Conservation (phyloP, 2,797 vertebrate genomes). For the Meriones psammophilus region DNA sequence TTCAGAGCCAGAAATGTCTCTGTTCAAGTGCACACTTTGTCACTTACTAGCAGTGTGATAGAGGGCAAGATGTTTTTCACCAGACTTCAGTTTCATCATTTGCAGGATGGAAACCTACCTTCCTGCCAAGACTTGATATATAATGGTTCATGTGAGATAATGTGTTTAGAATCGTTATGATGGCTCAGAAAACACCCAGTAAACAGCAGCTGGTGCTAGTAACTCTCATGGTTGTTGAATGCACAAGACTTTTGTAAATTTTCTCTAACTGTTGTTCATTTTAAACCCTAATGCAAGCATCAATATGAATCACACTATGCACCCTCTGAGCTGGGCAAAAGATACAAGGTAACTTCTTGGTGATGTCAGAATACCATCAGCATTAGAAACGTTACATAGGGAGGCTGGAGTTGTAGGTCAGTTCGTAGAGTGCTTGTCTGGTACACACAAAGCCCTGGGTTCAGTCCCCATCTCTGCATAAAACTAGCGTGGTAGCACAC, state of each 20-base stretch:
- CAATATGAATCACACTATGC: background rate
- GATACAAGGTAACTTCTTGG: background rate
- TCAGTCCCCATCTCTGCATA: background rate
- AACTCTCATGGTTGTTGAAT: slow-evolving; percentile 6
- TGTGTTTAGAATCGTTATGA: background rate
- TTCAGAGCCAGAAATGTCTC: background rate
- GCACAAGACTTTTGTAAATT: slow-evolving; percentile 15
- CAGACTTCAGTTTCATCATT: background rate
- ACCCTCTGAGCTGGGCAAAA: background rate
- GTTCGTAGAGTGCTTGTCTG: background rate
- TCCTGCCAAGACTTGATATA: background rate
- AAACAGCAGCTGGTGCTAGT: background rate
- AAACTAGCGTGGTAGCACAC: too few species aligned
- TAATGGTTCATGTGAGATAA: background rate
- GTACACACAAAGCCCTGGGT: background rate
- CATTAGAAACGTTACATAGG: background rate
- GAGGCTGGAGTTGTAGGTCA: background rate
- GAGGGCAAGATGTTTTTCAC: background rate
- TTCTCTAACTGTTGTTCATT: slow-evolving; percentile 23
- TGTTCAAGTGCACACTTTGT: background rate
- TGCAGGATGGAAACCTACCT: background rate
- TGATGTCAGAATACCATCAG: slow-evolving; percentile 27
- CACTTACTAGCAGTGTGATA: background rate
- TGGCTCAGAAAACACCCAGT: background rate
- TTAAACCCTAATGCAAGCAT: background rate